phyloP scores from a whole-genome alignment of 2,113 vertebrate species.

The Melanerpes aurifrons region DNA sequence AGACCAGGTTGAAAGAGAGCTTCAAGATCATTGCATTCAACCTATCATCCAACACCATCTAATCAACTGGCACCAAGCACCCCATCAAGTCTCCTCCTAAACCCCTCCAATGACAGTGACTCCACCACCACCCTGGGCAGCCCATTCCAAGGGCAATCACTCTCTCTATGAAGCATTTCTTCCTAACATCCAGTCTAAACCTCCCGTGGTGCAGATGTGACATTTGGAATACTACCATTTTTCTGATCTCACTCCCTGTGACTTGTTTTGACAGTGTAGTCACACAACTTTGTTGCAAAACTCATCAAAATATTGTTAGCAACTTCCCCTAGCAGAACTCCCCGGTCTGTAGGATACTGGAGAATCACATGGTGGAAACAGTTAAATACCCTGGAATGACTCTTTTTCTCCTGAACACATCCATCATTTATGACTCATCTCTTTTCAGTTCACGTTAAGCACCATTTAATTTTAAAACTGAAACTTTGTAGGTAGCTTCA shows the following conservation, averaged over 20 bases:
- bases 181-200: too few relatives aligned
- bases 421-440: neutral
- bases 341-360: neutral
- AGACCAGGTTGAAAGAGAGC: too few relatives aligned
- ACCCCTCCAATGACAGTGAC: too few relatives aligned
- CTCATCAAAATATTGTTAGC: neutral
- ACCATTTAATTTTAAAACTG: conserved; percentile 15
- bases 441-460: neutral
- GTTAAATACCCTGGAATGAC: neutral
- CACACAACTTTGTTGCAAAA: neutral
- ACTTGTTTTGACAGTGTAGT: neutral
- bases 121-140: too few relatives aligned
- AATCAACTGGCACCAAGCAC: too few relatives aligned
- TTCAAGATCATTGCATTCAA: too few relatives aligned
- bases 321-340: neutral
- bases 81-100: too few relatives aligned
- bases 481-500: neutral
- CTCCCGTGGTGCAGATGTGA: neutral
- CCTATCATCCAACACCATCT: too few relatives aligned
- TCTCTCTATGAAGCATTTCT: too few relatives aligned
- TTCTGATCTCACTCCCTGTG: neutral
- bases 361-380: neutral
- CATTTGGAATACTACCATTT: neutral
- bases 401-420: neutral
- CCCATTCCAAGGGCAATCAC: too few relatives aligned